Conservation (phyloP, 2,113 vertebrate species). For the Echinops telfairi region DNA sequence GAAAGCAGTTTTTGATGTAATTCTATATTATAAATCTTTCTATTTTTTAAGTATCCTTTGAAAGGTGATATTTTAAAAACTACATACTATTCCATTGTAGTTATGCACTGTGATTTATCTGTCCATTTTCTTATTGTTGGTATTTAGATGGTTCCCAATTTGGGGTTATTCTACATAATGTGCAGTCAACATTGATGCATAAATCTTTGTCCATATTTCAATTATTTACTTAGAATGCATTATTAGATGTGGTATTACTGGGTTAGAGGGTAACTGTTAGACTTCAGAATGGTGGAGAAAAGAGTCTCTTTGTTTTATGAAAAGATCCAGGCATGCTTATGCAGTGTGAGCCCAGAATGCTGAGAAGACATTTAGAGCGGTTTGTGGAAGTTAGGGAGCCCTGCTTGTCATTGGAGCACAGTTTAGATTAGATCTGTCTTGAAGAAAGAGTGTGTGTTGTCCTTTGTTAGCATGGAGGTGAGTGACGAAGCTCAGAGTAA, state of each 20-base stretch:
- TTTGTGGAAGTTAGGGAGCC: not conserved
- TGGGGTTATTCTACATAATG: slow-evolving; percentile 68
- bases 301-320: not conserved
- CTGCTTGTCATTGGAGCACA: not conserved
- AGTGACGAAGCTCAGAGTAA: not conserved
- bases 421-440: not conserved
- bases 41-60: slow-evolving; percentile 68
- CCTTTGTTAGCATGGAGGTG: not conserved
- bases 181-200: not conserved
- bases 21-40: slow-evolving; percentile 60
- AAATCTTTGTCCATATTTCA: slow-evolving; percentile 69
- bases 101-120: slow-evolving; percentile 70
- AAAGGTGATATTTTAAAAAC: slow-evolving; percentile 70
- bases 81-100: slow-evolving; percentile 65
- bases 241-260: slow-evolving; percentile 59
- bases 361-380: not conserved
- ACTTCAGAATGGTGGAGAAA: slow-evolving; percentile 51
- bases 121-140: slow-evolving; percentile 67
- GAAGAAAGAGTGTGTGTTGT: not conserved
- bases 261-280: slow-evolving; percentile 47
- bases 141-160: slow-evolving; percentile 60
- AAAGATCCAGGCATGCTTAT: not conserved
- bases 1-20: slow-evolving; percentile 35
- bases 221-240: slow-evolving; percentile 66
- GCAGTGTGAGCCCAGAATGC: not conserved